phyloP scores from a whole-genome alignment of 23 tunicate genomes.

The Corella eumyota region DNA sequence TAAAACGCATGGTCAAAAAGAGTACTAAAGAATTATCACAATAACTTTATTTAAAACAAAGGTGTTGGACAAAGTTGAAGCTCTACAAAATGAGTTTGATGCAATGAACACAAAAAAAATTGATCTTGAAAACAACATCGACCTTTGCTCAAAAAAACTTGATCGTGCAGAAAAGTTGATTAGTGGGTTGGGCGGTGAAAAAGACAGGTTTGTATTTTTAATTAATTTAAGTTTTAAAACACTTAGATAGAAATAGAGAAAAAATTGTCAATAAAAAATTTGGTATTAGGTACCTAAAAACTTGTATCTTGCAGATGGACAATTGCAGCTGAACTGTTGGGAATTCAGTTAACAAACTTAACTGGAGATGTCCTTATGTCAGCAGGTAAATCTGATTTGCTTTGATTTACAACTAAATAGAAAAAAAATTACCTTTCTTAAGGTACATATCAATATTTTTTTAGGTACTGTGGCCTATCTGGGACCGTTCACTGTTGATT shows the following conservation, averaged over 20 bases:
- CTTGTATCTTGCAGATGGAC: conserved; percentile 43
- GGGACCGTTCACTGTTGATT: conserved; percentile 96
- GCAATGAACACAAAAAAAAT: conserved; percentile 80
- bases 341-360: conserved; percentile 32
- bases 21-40: too few species aligned
- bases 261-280: not conserved
- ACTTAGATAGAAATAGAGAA: not conserved
- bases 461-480: conserved; percentile 85
- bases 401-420: not conserved
- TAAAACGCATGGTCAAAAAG: too few species aligned
- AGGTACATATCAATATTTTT: not conserved
- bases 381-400: conserved; percentile 30
- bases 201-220: conserved; percentile 39
- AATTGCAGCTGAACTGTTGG: conserved; percentile 51
- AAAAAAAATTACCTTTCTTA: not conserved
- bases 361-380: conserved; percentile 95
- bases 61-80: conserved; percentile 87
- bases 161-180: conserved; percentile 86
- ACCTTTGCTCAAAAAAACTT: conserved; percentile 78
- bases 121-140: conserved; percentile 85
- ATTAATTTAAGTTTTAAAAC: not conserved
- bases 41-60: too few species aligned
- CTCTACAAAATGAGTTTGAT: conserved; percentile 66
- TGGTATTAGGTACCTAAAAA: not conserved
- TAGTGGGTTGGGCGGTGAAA: conserved; percentile 92